phyloP scores from a whole-genome alignment of 2,888 invertebrate genomes.

The Caenorhabditis macrosperma region DNA sequence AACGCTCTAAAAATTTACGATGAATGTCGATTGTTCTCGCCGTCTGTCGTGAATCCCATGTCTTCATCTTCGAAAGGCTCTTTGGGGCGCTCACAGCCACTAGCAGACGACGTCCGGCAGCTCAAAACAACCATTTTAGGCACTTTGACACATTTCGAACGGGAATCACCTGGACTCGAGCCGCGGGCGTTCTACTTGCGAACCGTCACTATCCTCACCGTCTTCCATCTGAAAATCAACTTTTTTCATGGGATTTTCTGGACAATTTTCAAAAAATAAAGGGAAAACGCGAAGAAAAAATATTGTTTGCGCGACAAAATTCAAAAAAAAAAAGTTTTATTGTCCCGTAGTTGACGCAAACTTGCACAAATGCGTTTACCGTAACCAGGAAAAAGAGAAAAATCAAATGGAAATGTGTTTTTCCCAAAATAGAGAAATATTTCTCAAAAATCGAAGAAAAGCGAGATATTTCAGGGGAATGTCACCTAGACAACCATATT shows the following conservation, averaged over 20 bases:
- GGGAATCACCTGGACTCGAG: not conserved
- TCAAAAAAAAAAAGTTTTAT: not conserved
- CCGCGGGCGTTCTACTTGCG: conserved; percentile 12
- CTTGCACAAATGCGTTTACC: conserved; percentile 10
- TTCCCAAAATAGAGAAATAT: not conserved
- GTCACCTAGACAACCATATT: not conserved
- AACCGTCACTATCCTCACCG: conserved; percentile 22
- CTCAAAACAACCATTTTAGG: not conserved
- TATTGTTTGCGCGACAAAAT: not conserved
- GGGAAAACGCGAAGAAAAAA: not conserved
- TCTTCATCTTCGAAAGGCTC: conserved; percentile 15
- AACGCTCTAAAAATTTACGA: conserved; percentile 10
- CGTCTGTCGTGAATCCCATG: conserved; percentile 53
- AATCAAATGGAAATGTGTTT: no score
- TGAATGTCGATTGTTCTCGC: conserved; percentile 51
- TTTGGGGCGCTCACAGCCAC: conserved; percentile 6
- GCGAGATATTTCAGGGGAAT: not conserved
- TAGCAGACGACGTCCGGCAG: conserved; percentile 16
- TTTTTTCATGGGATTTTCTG: not conserved
- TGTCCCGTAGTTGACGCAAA: conserved; percentile 17
- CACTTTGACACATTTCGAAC: not conserved
- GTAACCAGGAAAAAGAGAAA: conserved; percentile 5
- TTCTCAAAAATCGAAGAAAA: not conserved
- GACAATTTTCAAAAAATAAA: not conserved
- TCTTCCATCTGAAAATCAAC: conserved; percentile 21